These are phyloP conservation scores for Branchinecta lynchi DNA, from an alignment of 1,140 invertebrate genomes.

Conservation along the genomic window DNA sequence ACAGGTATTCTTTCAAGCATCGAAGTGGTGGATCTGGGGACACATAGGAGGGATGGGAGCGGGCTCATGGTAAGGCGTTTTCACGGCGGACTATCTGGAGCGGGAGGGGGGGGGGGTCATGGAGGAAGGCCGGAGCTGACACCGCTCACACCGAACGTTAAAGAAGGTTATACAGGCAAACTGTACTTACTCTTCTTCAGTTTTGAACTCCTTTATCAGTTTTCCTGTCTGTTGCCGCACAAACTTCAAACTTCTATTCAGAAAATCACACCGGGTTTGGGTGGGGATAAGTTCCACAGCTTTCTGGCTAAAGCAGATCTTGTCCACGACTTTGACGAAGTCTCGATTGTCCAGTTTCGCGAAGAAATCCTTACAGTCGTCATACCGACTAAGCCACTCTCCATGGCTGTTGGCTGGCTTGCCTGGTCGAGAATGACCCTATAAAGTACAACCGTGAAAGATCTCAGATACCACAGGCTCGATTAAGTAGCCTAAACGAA, in stretches of 20 bases:
- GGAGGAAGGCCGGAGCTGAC: neutral
- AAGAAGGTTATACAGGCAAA: neutral
- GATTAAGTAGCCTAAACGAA: too few species aligned
- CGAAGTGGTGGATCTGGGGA: neutral
- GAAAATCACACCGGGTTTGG: neutral
- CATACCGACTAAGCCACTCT: neutral
- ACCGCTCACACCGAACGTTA: neutral
- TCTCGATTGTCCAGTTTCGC: neutral
- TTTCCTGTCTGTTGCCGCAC: neutral
- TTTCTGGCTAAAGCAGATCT: neutral
- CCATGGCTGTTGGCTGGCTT: neutral
- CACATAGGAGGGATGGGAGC: neutral
- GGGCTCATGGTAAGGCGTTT: neutral
- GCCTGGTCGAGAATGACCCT: neutral
- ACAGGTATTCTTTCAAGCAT: neutral
- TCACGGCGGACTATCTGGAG: neutral
- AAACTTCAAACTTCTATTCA: neutral
- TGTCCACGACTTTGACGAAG: neutral
- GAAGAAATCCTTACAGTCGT: neutral
- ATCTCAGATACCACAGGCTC: too few species aligned
- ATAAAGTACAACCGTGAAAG: neutral
- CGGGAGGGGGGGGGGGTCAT: neutral
- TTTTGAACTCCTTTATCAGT: conserved; percentile 2
- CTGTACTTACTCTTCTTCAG: neutral
- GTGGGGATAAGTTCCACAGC: neutral